These are phyloP conservation scores for Euclidia mi DNA, from an alignment of 2,888 invertebrate species.

Conservation along the genomic window DNA sequence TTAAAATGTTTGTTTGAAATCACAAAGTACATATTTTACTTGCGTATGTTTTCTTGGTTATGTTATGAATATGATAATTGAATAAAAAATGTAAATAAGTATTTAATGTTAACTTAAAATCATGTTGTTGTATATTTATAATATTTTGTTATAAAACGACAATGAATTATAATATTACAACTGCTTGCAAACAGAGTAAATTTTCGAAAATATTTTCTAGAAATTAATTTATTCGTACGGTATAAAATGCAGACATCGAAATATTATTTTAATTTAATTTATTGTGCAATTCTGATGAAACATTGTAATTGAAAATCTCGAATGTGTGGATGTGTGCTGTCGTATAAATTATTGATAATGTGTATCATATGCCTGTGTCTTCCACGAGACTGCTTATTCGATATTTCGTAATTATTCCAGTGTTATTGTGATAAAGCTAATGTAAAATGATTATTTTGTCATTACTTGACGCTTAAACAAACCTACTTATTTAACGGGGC, in stretches of 20 bases:
- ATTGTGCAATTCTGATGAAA: slow-evolving; percentile 15
- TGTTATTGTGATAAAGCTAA: slow-evolving; percentile 48
- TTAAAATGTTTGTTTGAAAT: slow-evolving; percentile 24
- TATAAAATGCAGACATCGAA: slow-evolving; percentile 14
- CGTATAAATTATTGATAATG: slow-evolving; percentile 13
- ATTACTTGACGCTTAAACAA: slow-evolving; percentile 5
- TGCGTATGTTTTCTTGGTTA: slow-evolving; percentile 23
- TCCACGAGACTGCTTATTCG: slow-evolving; percentile 54
- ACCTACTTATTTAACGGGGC: slow-evolving; percentile 24
- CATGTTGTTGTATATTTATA: slow-evolving; percentile 32
- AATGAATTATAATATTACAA: slow-evolving; percentile 1
- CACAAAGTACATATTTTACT: slow-evolving; percentile 35
- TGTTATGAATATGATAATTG: slow-evolving; percentile 19
- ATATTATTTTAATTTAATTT: slow-evolving; percentile 8
- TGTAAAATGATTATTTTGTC: slow-evolving; percentile 1
- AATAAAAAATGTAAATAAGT: slow-evolving; percentile 44
- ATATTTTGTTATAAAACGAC: neutral
- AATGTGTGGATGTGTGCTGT: slow-evolving; percentile 20
- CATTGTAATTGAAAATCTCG: slow-evolving; percentile 11
- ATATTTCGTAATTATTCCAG: slow-evolving; percentile 53
- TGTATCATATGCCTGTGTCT: slow-evolving; percentile 41
- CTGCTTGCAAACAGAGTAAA: neutral
- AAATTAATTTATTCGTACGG: neutral
- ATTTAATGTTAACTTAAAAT: slow-evolving; percentile 45
- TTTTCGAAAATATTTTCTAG: neutral